phyloP scores from a whole-genome alignment of 92 coral and sea anemone genomes.

The Meandrina meandrites region DNA sequence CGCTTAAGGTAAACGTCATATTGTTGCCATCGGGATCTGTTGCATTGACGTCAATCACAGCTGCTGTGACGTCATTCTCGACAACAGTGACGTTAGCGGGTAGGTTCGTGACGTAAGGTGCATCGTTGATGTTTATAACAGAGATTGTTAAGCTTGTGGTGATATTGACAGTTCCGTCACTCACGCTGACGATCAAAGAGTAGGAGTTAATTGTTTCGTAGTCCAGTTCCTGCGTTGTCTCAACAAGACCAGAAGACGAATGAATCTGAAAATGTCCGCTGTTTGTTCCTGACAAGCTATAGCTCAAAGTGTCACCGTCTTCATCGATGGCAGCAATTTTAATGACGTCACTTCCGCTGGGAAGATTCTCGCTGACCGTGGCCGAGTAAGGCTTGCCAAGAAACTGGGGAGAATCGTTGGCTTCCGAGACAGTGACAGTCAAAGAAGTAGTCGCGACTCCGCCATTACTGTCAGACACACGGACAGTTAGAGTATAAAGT shows the following conservation, averaged over 20 bases:
- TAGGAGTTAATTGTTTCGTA: constrained; percentile 40
- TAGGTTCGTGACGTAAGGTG: constrained; percentile 46
- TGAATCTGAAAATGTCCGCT: constrained; percentile 32
- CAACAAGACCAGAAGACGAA: constrained; percentile 26
- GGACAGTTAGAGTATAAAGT: constrained; percentile 48
- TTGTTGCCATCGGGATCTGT: constrained; percentile 54
- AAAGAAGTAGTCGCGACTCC: constrained; percentile 41
- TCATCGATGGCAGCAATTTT: constrained; percentile 37
- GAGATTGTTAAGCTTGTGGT: constrained; percentile 36
- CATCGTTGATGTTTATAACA: constrained; percentile 53
- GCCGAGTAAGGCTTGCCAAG: constrained; percentile 52
- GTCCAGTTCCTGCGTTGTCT: constrained; percentile 39
- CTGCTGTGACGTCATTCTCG: constrained; percentile 52
- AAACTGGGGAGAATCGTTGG: constrained; percentile 66
- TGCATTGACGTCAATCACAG: constrained; percentile 52
- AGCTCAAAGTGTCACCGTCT: constrained; percentile 36
- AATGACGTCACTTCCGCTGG: constrained; percentile 39
- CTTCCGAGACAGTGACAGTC: constrained; percentile 55
- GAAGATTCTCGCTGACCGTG: constrained; percentile 51
- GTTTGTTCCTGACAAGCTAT: constrained; percentile 44
- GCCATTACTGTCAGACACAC: constrained; percentile 48
- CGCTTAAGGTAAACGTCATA: constrained; percentile 37
- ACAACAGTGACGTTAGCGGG: constrained; percentile 45
- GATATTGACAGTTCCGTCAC: constrained; percentile 36
- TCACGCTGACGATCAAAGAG: constrained; percentile 29